phyloP scores from a whole-genome alignment of 2,113 vertebrate species.

The Leiothrix lutea region DNA sequence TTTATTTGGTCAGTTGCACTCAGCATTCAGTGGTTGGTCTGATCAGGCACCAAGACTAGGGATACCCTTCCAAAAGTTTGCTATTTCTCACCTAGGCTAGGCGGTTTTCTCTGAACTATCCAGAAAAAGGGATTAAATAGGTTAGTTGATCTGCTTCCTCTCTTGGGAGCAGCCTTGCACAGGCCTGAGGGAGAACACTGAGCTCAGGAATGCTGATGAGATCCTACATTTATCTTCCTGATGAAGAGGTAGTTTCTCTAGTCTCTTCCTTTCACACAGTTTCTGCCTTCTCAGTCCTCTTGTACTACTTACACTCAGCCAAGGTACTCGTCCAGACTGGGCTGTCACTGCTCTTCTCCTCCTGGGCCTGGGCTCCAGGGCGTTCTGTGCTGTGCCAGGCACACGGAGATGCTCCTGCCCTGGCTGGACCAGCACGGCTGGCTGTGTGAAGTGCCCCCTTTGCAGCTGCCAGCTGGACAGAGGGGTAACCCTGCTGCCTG shows the following conservation, averaged over 20 bases:
- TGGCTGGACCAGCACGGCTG: rapidly evolving
- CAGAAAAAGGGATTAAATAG: neutral
- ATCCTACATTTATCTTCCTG: neutral
- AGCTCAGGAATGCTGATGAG: neutral
- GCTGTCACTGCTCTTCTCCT: neutral
- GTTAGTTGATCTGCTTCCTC: neutral
- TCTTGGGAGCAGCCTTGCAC: neutral
- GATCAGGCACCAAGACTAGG: neutral
- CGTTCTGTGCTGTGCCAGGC: neutral
- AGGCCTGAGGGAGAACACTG: neutral
- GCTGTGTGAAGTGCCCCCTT: neutral
- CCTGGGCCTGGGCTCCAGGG: neutral
- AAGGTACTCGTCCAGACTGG: rapidly evolving
- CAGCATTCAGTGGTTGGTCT: neutral
- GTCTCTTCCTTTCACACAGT: neutral
- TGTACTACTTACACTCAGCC: too few species aligned
- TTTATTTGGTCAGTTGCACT: neutral
- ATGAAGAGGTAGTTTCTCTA: neutral
- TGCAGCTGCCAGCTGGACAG: neutral
- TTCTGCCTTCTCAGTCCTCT: neutral
- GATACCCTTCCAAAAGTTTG: neutral
- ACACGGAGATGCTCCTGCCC: neutral
- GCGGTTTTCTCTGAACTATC: neutral
- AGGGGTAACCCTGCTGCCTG: neutral
- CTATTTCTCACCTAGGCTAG: neutral